Percentiles rank a stretch among this genome's conserved stretches.
phyloP scores from a whole-genome alignment of 2,797 vertebrate species.

The Pterois miles region DNA sequence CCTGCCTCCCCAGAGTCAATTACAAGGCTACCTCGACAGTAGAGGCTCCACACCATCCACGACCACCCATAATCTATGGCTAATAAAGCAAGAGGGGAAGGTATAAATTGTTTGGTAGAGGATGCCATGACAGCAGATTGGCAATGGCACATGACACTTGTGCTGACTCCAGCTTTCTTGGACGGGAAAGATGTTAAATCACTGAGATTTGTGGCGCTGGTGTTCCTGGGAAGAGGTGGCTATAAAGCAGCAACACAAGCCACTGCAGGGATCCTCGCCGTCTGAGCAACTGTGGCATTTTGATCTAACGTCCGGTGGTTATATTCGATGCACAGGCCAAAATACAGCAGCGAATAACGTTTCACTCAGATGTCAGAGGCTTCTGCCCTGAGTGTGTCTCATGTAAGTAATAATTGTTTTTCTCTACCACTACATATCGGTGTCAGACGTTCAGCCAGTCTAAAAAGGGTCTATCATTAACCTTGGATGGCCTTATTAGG shows the following conservation, averaged over 20 bases:
- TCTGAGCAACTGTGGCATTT: conserved; percentile 31
- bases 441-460: conserved; percentile 82
- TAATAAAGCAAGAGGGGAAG: conserved; percentile 79
- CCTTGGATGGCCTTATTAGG: conserved; percentile 87
- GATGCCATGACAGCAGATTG: conserved; percentile 75
- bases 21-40: conserved; percentile 79
- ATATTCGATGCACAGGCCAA: background rate
- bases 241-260: conserved; percentile 47
- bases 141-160: conserved; percentile 78
- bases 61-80: conserved; percentile 77
- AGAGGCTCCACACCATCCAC: conserved; percentile 61
- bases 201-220: conserved; percentile 77
- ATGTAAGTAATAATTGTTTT: conserved; percentile 77
- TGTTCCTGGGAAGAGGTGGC: conserved; percentile 71
- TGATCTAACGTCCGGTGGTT: conserved; percentile 11
- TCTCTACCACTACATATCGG: conserved; percentile 72
- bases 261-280: conserved; percentile 30
- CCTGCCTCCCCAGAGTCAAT: conserved; percentile 70
- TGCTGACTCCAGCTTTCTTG: conserved; percentile 81
- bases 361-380: conserved; percentile 67
- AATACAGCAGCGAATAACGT: conserved; percentile 29
- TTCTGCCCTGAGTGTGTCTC: conserved; percentile 64
- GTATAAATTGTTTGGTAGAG: conserved; percentile 77
- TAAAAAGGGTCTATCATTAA: conserved; percentile 88
- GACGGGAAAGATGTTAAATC: conserved; percentile 77